Evolutionary conservation across 2,888 invertebrate genomes (phyloP).

Genomic region (Dromius quadrimaculatus): DNA sequence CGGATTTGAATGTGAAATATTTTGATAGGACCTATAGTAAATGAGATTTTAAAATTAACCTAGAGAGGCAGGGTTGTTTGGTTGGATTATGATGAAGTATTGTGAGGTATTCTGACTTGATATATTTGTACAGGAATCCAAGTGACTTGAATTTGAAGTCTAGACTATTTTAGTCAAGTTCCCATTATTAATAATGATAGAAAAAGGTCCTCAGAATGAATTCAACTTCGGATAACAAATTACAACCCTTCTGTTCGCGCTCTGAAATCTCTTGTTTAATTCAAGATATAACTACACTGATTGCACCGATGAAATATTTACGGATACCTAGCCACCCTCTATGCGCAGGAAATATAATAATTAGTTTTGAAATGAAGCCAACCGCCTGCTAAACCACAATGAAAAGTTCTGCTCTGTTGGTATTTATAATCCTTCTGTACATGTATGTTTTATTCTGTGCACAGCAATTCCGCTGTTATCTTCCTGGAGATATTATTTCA

Average conservation of each 20-base stretch:
- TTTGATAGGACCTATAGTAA: neutral
- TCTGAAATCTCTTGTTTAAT: constrained; percentile 10
- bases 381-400: too few species aligned
- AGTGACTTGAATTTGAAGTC: too few species aligned
- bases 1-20: neutral
- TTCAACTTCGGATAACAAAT: too few species aligned
- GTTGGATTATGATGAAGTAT: too few species aligned
- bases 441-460: neutral
- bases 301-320: constrained; percentile 21
- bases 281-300: constrained; percentile 6
- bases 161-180: too few species aligned
- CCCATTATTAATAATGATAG: too few species aligned
- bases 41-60: constrained; percentile 8
- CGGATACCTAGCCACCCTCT: too few species aligned
- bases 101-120: too few species aligned
- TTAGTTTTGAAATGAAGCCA: constrained; percentile 18
- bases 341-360: constrained; percentile 24
- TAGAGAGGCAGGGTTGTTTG: too few species aligned
- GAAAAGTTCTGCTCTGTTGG: neutral
- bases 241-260: neutral
- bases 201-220: too few species aligned
- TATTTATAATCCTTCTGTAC: constrained; percentile 22
- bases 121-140: too few species aligned
- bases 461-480: constrained; percentile 1
- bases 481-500: constrained; percentile 20